Evolutionary conservation across 2,888 invertebrate genomes (phyloP).

Genomic region (Stenolophus ochropezus): DNA sequence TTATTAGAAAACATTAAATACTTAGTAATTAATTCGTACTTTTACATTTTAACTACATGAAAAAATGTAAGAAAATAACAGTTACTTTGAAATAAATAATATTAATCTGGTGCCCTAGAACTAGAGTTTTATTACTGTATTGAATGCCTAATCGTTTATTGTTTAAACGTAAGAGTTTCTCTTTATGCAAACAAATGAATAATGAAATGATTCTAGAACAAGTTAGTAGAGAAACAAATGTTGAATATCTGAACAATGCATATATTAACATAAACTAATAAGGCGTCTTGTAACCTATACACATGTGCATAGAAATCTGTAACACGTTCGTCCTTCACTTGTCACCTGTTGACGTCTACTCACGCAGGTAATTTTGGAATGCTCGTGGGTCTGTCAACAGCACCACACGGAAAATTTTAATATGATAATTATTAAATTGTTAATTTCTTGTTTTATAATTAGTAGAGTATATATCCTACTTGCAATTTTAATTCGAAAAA

Average conservation of each 20-base stretch:
- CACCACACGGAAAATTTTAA: neutral
- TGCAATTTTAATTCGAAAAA: too few species aligned
- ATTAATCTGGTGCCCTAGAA: too few species aligned
- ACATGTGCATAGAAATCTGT: slow-evolving; percentile 28
- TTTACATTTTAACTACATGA: neutral
- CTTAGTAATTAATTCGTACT: neutral
- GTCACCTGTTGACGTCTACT: slow-evolving; percentile 14
- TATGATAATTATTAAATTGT: neutral
- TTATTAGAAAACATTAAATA: neutral
- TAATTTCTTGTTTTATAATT: too few species aligned
- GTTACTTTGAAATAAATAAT: neutral
- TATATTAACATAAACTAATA: slow-evolving; percentile 21
- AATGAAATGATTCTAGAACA: neutral
- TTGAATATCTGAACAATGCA: neutral
- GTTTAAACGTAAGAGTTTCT: neutral
- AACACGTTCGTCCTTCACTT: slow-evolving; percentile 18
- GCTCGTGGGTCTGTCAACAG: neutral
- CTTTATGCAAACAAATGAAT: neutral
- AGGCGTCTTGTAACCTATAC: neutral
- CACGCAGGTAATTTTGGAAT: neutral
- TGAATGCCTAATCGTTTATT: neutral
- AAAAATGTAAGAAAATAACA: neutral
- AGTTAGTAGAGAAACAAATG: neutral
- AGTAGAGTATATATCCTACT: too few species aligned
- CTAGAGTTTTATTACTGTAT: too few species aligned